These are phyloP conservation scores for Manis crassicaudata DNA, from an alignment of 2,797 vertebrate species.

Conservation along the genomic window DNA sequence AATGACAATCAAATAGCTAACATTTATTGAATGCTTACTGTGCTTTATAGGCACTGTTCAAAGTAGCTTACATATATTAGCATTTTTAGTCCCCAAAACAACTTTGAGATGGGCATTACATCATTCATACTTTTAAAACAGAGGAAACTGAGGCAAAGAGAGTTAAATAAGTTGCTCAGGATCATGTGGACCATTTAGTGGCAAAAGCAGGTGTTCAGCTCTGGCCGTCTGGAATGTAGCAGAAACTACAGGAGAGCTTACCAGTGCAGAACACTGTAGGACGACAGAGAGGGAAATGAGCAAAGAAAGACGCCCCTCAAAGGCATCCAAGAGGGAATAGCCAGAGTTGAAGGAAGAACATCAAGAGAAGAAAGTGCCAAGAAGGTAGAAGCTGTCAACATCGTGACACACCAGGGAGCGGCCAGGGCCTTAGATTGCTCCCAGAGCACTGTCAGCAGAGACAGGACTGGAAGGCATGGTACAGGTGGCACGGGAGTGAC, in stretches of 20 bases:
- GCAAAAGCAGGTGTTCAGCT: not conserved
- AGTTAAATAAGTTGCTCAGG: not conserved
- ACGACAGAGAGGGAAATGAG: not conserved
- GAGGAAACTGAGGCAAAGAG: not conserved
- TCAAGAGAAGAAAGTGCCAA: not conserved
- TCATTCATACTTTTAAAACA: not conserved
- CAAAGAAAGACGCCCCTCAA: not conserved
- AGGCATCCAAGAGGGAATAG: not conserved
- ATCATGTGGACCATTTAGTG: not conserved
- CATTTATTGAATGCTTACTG: not conserved
- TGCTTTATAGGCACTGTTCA: not conserved
- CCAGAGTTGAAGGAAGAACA: not conserved
- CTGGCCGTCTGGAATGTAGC: not conserved
- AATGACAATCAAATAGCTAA: not conserved
- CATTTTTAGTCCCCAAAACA: not conserved
- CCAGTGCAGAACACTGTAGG: too few relatives aligned
- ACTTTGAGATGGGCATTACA: not conserved
- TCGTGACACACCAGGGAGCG: not conserved
- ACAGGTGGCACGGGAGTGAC: too few relatives aligned
- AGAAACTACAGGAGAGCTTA: not conserved
- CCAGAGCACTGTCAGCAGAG: not conserved
- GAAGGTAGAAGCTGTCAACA: not conserved
- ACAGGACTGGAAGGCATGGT: accelerated
- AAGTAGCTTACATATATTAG: not conserved
- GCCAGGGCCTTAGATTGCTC: too few relatives aligned